Evolutionary conservation across 2,113 vertebrate species (phyloP).

Genomic region (Ramphastos sulfuratus): DNA sequence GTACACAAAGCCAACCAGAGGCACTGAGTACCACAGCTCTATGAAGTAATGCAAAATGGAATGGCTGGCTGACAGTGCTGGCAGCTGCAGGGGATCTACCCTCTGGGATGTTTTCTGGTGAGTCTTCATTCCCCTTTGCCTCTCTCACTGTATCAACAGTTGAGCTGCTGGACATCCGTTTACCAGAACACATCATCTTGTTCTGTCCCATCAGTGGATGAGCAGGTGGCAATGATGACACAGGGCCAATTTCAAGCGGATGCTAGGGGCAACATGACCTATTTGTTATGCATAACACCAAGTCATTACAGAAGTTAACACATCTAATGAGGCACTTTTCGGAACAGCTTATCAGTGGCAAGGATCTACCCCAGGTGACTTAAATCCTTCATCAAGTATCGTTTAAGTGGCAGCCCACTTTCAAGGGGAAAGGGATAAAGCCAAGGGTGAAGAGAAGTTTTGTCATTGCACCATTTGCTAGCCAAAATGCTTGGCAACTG

Average conservation of each 20-base stretch:
- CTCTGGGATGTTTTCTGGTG: neutral
- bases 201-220: neutral
- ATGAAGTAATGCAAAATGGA: neutral
- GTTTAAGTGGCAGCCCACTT: neutral
- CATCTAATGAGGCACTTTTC: neutral
- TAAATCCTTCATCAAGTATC: neutral
- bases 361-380: neutral
- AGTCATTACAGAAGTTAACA: neutral
- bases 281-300: neutral
- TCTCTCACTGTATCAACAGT: neutral
- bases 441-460: neutral
- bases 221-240: conserved; percentile 30
- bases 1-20: neutral
- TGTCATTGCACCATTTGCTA: neutral
- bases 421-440: neutral
- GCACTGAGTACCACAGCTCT: neutral
- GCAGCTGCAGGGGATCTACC: neutral
- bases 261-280: neutral
- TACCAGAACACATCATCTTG: conserved; percentile 23
- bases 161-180: neutral
- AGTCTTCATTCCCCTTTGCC: neutral
- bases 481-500: neutral
- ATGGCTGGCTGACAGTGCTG: neutral
- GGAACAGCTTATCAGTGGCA: neutral
- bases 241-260: neutral